Percentiles rank a stretch among this genome's conserved stretches.
These are phyloP conservation scores for Gila orcuttii DNA, from an alignment of 2,113 vertebrate genomes.

Conservation along the genomic window DNA sequence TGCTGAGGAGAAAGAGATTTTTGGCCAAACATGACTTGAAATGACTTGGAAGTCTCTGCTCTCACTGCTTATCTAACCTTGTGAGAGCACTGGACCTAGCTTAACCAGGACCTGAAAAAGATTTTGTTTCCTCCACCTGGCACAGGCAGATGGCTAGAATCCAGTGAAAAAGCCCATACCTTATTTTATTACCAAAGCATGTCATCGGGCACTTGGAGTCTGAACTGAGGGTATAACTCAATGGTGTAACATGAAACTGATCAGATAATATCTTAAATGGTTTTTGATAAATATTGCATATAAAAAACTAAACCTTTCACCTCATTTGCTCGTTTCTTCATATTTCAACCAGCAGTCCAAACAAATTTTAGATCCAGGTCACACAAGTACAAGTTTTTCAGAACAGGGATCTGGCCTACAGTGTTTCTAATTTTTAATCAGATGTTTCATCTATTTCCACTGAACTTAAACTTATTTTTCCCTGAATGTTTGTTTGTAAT, in stretches of 20 bases:
- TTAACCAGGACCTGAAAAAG: not conserved
- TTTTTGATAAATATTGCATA: not conserved
- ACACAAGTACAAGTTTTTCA: not conserved
- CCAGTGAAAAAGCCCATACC: not conserved
- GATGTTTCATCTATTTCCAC: not conserved
- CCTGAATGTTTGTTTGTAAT: not conserved
- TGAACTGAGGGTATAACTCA: not conserved
- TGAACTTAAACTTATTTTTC: not conserved
- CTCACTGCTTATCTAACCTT: not conserved
- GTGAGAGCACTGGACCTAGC: not conserved
- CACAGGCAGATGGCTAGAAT: conserved; percentile 3
- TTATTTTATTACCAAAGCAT: conserved; percentile 22
- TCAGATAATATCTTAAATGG: not conserved
- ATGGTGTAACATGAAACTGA: not conserved
- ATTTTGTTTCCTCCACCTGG: not conserved
- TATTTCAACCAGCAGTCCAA: not conserved
- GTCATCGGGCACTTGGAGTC: conserved; percentile 6
- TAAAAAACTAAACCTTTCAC: not conserved
- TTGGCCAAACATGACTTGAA: conserved; percentile 37
- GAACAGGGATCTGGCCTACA: not conserved
- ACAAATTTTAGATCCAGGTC: not conserved
- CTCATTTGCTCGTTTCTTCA: not conserved
- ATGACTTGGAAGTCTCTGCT: conserved; percentile 16
- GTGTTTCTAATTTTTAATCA: not conserved
- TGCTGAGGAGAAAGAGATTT: conserved; percentile 46